Base-by-base conservation (phyloP, 2,113 vertebrate genomes). In the Apteryx owenii region DNA sequence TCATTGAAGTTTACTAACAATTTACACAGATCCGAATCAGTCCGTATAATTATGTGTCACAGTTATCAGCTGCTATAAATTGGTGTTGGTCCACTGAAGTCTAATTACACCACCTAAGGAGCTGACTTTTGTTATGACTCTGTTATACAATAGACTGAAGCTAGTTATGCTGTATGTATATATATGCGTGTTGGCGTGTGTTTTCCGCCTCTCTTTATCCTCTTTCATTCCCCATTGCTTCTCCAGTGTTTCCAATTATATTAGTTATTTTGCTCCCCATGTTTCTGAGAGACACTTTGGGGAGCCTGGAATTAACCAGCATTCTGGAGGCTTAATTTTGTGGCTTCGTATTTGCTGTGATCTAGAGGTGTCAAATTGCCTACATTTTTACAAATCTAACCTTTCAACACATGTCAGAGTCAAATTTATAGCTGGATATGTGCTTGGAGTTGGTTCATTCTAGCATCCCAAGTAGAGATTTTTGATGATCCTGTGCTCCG, bases 71-170 rank as follows among this genome's bases (percentile, higher is more conserved):
- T 94, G 65, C 87, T 96, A 26, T 93, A 95, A 95, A 90, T 90
- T 97, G 80, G 85, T 71, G 22, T 61, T 94, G 80, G 90, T 88
- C 91, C 85, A 44, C 68, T 94, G 69, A 84, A 96, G 89, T 93
- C 61, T 88, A 96, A 95, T 95, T 95, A 91, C 93, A 96, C 93
- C 97, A 94, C 94, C 93, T 94, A 93, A 97, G 88, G 85, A 97
- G 93, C 77, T 97, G 97, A 97, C 60, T 96, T 97, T 95, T 96
- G 85, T 97, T 95, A 94, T 94, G 93, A 94, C 89, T 94, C 73
- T 95, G 66, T 93, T 96, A 80, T 95, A 95, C 95, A 97, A 95
- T 90, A 78, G 89, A 31, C 61, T 94, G 76, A 44, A 94, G 88
- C 95, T 97, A 96, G 97, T 96, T 95, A 95, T 77, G 56, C 88